phyloP scores from a whole-genome alignment of 2,113 vertebrate species.

The Pygoscelis adeliae region DNA sequence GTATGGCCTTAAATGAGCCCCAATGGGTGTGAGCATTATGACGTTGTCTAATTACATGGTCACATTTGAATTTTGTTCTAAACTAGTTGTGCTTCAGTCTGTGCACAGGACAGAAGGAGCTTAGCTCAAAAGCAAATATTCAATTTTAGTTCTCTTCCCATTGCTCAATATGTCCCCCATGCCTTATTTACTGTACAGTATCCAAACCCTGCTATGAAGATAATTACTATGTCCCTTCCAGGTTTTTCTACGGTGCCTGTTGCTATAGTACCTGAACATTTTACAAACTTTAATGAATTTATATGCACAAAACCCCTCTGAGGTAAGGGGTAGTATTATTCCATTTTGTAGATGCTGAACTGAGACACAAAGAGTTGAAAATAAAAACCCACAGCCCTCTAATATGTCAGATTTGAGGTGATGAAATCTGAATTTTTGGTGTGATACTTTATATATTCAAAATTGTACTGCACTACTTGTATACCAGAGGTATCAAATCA shows the following conservation, averaged over 20 bases:
- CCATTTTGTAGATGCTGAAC: slow-evolving; percentile 4
- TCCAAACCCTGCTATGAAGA: slow-evolving; percentile 40
- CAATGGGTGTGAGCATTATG: slow-evolving; percentile 18
- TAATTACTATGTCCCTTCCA: slow-evolving; percentile 52
- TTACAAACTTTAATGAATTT: slow-evolving; percentile 56
- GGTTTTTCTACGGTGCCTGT: slow-evolving; percentile 7
- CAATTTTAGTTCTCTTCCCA: slow-evolving; percentile 49
- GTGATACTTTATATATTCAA: not conserved
- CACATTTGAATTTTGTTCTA: slow-evolving; percentile 42
- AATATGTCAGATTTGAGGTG: not conserved
- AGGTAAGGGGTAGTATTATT: not conserved
- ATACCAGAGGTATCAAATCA: not conserved
- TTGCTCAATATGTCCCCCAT: slow-evolving; percentile 48
- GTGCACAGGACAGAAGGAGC: slow-evolving; percentile 50
- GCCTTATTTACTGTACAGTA: slow-evolving; percentile 49
- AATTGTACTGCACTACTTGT: not conserved
- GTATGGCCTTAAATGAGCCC: slow-evolving; percentile 21
- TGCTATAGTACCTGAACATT: slow-evolving; percentile 57
- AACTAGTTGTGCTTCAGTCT: slow-evolving; percentile 46
- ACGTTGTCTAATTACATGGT: slow-evolving; percentile 43
- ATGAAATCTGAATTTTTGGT: not conserved
- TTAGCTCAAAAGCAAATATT: slow-evolving; percentile 53
- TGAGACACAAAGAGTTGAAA: not conserved
- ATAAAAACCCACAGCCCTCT: not conserved
- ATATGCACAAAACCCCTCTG: not conserved